phyloP scores from a whole-genome alignment of 2,888 invertebrate genomes.

The Antheraea yamamai region DNA sequence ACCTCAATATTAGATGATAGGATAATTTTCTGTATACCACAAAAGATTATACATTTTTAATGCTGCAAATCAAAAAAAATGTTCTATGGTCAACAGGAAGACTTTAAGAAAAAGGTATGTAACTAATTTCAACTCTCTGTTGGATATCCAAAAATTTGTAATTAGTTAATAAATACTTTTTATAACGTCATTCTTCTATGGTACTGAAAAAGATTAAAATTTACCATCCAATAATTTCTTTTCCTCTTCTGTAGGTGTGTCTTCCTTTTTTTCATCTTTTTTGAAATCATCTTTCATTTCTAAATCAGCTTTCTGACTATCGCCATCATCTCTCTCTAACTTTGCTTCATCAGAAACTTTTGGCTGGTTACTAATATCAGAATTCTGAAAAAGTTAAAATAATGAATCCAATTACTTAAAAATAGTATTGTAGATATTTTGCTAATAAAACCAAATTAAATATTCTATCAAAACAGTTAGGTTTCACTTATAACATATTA shows the following conservation, averaged over 20 bases:
- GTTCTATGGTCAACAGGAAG: too few species aligned
- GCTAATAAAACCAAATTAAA: background rate
- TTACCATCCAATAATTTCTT: conserved; percentile 89
- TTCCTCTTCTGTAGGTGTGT: conserved; percentile 79
- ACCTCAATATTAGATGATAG: too few species aligned
- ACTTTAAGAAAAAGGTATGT: background rate
- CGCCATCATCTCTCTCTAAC: conserved; percentile 63
- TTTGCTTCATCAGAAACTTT: conserved; percentile 64
- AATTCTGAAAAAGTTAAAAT: conserved; percentile 45
- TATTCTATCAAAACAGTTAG: background rate
- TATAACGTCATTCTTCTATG: background rate
- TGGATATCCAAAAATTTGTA: background rate
- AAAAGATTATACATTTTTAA: too few species aligned
- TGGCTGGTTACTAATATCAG: conserved; percentile 52
- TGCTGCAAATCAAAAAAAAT: too few species aligned
- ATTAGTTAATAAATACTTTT: background rate
- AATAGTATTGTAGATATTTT: too few species aligned
- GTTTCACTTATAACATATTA: background rate
- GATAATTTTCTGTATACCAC: too few species aligned
- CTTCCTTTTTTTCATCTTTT: conserved; percentile 71
- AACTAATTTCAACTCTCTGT: background rate
- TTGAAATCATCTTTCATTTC: conserved; percentile 82
- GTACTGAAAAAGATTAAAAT: conserved; percentile 22
- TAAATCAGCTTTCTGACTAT: conserved; percentile 69
- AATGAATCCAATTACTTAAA: too few species aligned